Conservation (phyloP, 1,140 invertebrate species). For the Megalopta genalis region DNA sequence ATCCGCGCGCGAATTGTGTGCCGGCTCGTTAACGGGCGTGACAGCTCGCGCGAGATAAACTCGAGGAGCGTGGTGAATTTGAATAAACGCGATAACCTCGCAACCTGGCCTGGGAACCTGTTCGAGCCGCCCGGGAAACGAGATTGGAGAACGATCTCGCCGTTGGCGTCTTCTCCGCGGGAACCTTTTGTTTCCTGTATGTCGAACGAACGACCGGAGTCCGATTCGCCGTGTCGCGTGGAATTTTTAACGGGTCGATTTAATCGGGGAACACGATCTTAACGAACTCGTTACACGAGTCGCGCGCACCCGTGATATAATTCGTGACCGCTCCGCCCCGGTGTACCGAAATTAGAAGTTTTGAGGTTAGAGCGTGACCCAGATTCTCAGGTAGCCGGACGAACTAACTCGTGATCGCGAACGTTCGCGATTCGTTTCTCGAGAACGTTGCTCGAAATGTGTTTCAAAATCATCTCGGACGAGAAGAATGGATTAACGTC, state of each 20-base stretch:
- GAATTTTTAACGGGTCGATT: not conserved
- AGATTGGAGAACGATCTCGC: not conserved
- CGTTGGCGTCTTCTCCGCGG: not conserved
- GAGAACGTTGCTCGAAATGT: no score
- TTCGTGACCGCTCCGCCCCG: no score
- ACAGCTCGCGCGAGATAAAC: constrained; percentile 12
- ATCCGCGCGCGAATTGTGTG: not conserved
- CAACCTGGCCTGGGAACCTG: not conserved
- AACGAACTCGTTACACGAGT: not conserved
- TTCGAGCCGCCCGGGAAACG: not conserved
- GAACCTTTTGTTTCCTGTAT: not conserved
- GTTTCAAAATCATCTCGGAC: no score
- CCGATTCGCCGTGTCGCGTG: not conserved
- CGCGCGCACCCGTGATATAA: not conserved
- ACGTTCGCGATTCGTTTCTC: no score
- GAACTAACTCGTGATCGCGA: no score
- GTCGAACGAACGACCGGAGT: not conserved
- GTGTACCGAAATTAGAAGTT: no score
- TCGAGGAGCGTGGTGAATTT: not conserved
- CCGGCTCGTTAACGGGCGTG: not conserved
- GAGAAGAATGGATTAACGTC: no score
- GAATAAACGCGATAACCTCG: constrained; percentile 3
- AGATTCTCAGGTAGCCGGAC: no score
- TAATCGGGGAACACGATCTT: not conserved
- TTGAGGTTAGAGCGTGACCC: no score